Base-by-base conservation (phyloP, 2,888 invertebrate species). In the Ametastegia equiseti region DNA sequence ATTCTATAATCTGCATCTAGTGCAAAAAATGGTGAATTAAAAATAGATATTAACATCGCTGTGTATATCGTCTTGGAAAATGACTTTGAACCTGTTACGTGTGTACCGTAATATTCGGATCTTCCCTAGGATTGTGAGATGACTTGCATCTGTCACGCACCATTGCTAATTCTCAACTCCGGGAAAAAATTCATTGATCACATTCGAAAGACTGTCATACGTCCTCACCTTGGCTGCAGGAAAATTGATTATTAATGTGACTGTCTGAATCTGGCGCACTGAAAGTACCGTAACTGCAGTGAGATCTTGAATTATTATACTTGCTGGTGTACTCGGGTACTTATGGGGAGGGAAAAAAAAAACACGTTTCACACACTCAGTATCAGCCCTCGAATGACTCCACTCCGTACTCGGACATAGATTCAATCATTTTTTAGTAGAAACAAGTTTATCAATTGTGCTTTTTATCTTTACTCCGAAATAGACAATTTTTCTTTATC, bases 101-200 rank as follows among this genome's bases (percentile, higher is more conserved):
- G 42, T 69, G 69, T 69, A 69, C 69, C 69, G 69, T 69, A 69
- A 71, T 36, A 27, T 27, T 19, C 7, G 47, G 42, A 23, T 69
- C 42, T 63, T 33, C n/a, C 13, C 30, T 5, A 63, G n/a, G n/a
- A n/a, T n/a, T n/a, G n/a, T n/a, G n/a, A 63, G 63, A 63, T 54
- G 54, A 54, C 63, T 63, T 33, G 63, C 33, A 13, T 63, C 63
- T 63, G 63, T 63, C 33, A 63, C 63, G 63, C 30, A 33, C 33
- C 63, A 63, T 63, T 33, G 63, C n/a, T 23, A 33, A 63, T 63
- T 63, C 33, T 63, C 63, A 63, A 30, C 63, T 63, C 33, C 7
- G 7, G 54, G 5, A 19, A 23, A 23, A 19, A 23, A 54, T 23
- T 19, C 54, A 54, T 54, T 54, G 54, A 54, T 54, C 23, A 54